Conservation (phyloP, 2,113 vertebrate species). For the Anguilla rostrata region DNA sequence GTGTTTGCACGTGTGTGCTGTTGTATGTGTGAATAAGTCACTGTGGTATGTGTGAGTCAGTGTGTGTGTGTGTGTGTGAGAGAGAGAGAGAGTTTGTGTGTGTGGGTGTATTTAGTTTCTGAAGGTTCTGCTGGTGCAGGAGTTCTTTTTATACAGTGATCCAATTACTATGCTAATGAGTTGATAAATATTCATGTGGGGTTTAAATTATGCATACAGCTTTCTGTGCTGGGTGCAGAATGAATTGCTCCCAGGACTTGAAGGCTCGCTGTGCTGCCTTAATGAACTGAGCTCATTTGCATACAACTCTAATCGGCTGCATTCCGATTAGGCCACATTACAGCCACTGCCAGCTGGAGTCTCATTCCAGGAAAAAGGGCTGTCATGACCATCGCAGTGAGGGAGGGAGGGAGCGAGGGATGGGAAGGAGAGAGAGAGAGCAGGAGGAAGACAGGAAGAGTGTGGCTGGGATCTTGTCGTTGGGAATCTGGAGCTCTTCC, state of each 20-base stretch:
- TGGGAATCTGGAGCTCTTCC: neutral
- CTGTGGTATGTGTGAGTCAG: neutral
- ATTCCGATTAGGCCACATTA: slow-evolving; percentile 99
- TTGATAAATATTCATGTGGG: slow-evolving; percentile 99
- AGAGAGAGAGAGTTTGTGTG: no score
- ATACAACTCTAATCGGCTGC: slow-evolving; percentile 98
- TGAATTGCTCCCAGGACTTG: slow-evolving; percentile 99
- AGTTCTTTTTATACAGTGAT: slow-evolving; percentile 57
- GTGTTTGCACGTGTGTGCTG: neutral
- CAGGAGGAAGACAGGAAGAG: slow-evolving; percentile 4
- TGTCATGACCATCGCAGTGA: slow-evolving; percentile 89
- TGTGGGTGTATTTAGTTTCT: neutral
- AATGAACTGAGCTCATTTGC: slow-evolving; percentile 96
- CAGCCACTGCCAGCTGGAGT: slow-evolving; percentile 97
- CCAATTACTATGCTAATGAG: slow-evolving; percentile 99
- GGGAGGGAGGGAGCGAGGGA: slow-evolving; percentile 57
- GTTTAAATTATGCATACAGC: slow-evolving; percentile 99
- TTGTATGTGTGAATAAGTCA: neutral
- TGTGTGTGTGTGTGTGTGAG: neutral
- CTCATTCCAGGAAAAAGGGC: slow-evolving; percentile 88
- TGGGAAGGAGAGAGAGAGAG: slow-evolving; percentile 58
- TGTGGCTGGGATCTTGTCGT: neutral
- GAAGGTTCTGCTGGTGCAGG: neutral
- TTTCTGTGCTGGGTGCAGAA: slow-evolving; percentile 95
- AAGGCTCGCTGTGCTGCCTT: slow-evolving; percentile 94